Evolutionary conservation across 2,113 vertebrate species (phyloP).

Genomic region (Cyphomyrus plagiostoma): DNA sequence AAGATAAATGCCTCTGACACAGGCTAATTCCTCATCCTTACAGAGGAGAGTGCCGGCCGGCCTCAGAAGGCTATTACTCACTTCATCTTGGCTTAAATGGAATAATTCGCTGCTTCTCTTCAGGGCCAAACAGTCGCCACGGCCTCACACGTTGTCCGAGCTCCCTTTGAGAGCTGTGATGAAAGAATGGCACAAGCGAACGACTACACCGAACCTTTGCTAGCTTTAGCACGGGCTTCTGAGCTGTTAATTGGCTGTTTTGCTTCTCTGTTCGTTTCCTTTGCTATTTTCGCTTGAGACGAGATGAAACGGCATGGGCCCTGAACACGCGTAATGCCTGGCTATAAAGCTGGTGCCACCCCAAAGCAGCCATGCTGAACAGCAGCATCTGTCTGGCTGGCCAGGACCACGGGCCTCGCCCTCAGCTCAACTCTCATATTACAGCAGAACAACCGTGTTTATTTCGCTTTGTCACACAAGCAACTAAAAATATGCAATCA

Average conservation of each 20-base stretch:
- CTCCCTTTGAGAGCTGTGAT: not conserved
- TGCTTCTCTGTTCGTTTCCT: not conserved
- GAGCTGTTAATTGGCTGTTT: not conserved
- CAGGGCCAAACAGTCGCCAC: not conserved
- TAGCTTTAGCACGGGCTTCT: not conserved
- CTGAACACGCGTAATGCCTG: not conserved
- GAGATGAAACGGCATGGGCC: not conserved
- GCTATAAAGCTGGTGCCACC: not conserved
- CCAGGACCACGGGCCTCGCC: not conserved
- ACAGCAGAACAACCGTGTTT: not conserved
- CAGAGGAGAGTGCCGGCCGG: not conserved
- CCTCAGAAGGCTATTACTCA: not conserved
- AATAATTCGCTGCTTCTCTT: conserved; percentile 1
- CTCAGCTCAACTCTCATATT: not conserved
- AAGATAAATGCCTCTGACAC: conserved; percentile 4
- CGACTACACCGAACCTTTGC: not conserved
- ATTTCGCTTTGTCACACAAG: not conserved
- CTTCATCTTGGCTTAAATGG: conserved; percentile 11
- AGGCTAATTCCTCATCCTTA: conserved; percentile 3
- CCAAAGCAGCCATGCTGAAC: not conserved
- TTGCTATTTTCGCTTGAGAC: not conserved
- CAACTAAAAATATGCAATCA: not conserved
- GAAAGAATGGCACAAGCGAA: not conserved
- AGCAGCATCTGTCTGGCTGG: not conserved
- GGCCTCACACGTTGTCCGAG: not conserved